A percentile compares a stretch with the other conserved stretches of the same genome.
phyloP scores from a whole-genome alignment of 2,113 vertebrate genomes.

The Pituophis catenifer region DNA sequence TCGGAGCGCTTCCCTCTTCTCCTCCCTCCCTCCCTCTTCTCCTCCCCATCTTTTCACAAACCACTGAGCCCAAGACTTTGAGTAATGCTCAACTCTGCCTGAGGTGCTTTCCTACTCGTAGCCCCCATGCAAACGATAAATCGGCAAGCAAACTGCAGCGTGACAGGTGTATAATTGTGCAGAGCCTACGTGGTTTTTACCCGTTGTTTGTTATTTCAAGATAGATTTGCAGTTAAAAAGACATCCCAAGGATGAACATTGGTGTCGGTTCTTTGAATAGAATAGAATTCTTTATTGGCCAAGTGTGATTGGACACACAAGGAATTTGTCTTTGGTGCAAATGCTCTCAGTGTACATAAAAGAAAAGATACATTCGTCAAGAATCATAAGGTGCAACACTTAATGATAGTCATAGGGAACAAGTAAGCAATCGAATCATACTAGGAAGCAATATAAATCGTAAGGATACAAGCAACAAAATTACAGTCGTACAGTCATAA shows the following conservation, averaged over 20 bases:
- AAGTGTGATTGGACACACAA: too few relatives aligned
- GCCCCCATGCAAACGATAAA: not conserved
- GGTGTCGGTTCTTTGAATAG: not conserved
- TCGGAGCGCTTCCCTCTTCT: not conserved
- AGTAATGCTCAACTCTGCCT: slow-evolving; percentile 6
- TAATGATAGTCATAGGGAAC: too few relatives aligned
- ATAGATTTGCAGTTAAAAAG: slow-evolving; percentile 1
- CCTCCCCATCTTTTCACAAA: not conserved
- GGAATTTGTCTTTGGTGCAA: too few relatives aligned
- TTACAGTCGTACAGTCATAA: too few relatives aligned
- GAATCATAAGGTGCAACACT: too few relatives aligned
- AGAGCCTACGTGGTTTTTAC: not conserved
- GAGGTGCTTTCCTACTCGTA: not conserved
- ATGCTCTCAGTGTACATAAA: too few relatives aligned
- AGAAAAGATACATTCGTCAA: too few relatives aligned
- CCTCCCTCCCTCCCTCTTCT: not conserved
- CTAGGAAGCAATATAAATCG: too few relatives aligned
- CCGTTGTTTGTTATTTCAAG: slow-evolving; percentile 12
- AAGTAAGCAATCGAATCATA: too few relatives aligned
- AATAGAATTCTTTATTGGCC: too few relatives aligned
- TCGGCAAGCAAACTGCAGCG: not conserved
- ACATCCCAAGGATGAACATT: rapidly evolving
- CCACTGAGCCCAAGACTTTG: slow-evolving; percentile 5
- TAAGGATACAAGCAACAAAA: too few relatives aligned
- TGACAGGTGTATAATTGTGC: not conserved